Conservation (phyloP, 2,888 invertebrate species). For the Lacanobia oleracea region DNA sequence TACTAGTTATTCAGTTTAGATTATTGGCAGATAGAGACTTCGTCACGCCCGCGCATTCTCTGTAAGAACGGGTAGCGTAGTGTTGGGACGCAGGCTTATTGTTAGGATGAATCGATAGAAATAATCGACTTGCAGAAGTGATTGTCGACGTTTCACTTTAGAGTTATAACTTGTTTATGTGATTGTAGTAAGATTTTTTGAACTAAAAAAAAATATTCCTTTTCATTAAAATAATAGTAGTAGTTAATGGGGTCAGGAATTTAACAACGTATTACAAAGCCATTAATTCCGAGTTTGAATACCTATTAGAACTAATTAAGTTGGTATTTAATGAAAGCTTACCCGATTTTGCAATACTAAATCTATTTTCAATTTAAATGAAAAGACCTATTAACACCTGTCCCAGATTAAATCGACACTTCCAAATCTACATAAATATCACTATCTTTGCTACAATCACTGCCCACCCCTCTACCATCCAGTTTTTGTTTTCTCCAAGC, state of each 20-base stretch:
- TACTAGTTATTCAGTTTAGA: slow-evolving; percentile 68
- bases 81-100: slow-evolving; percentile 37
- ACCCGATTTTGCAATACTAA: slow-evolving; percentile 22
- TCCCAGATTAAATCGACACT: slow-evolving; percentile 62
- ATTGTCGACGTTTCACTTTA: neutral
- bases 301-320: slow-evolving; percentile 21
- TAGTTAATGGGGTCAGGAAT: neutral
- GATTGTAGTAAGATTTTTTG: neutral
- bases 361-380: slow-evolving; percentile 57
- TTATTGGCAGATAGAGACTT: slow-evolving; percentile 65
- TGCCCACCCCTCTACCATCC: slow-evolving; percentile 53
- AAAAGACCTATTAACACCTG: slow-evolving; percentile 64
- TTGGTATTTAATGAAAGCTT: slow-evolving; percentile 30
- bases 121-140: neutral
- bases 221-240: neutral
- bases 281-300: slow-evolving; percentile 15
- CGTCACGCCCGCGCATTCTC: slow-evolving; percentile 65
- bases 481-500: slow-evolving; percentile 19
- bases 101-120: slow-evolving; percentile 30
- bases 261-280: neutral
- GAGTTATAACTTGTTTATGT: too few relatives aligned
- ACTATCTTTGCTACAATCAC: slow-evolving; percentile 56
- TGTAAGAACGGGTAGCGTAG: slow-evolving; percentile 57
- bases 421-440: slow-evolving; percentile 64
- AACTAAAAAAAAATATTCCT: neutral